Base-by-base conservation (phyloP, 2,888 invertebrate species). In the Troides oblongomaculatus region DNA sequence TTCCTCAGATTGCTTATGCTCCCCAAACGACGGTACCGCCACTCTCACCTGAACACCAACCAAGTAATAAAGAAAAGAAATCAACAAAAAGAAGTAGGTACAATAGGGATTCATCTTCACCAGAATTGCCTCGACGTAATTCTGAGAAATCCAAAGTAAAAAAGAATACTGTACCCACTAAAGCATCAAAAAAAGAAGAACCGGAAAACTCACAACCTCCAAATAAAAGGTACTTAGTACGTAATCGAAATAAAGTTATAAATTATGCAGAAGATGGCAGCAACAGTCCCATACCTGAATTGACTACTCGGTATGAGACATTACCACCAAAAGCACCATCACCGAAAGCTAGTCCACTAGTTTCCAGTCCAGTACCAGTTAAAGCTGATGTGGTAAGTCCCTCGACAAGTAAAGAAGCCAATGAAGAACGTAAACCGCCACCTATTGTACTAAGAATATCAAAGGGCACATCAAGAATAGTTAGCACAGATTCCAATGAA, bases 361-460 rank as follows among this genome's bases (percentile, higher is more conserved):
- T 89, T 64, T 80, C 86, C 70, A 92, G 89, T 76, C 90, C 90
- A 64, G 78, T 84, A 69, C 82, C 87, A 73, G 74, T 83, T 46
- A 93, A 92, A 78, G 72, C 82, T 72, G 93, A 90, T 69, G 82
- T 89, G 36, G 82, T 83, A 64, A 93, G 93, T 77, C 93, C 93
- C 36, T 90, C 89, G 62, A 91, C 91, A 58, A 92, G 90, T 78
- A 92, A 91, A 81, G 92, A 93, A 68, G 77, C 85, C 62, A 87
- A 82, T 84, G 92, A 92, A 71, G 92, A 92, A 75, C 83, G 89
- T 50, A 93, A 93, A 75, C 95, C 96, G 84, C 97, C 97, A 61
- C 97, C 97, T 36, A 97, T 97, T 81, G 97, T 97, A 68, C 90
- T 97, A 74, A 94, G 97, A 89, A 97, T 97, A 93, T 97, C 97